Conservation (phyloP, 2,113 vertebrate species). For the Cinclus cinclus region DNA sequence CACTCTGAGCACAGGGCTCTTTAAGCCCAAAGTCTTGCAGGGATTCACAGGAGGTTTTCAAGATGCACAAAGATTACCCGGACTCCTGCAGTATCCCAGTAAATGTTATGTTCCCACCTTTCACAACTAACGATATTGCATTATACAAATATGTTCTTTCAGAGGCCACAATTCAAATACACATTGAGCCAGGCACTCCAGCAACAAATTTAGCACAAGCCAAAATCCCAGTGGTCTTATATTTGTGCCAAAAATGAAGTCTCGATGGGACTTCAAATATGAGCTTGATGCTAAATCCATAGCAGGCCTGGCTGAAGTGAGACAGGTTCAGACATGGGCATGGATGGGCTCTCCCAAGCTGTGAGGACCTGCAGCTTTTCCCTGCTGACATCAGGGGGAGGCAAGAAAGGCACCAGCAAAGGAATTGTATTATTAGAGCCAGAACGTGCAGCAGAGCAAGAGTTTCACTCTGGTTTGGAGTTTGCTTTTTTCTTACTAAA, state of each 20-base stretch:
- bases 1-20: neutral
- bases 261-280: accelerated
- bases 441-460: accelerated
- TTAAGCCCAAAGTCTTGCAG: neutral
- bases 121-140: neutral
- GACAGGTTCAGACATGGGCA: accelerated
- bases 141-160: neutral
- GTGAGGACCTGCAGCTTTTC: neutral
- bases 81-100: neutral
- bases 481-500: neutral
- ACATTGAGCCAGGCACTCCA: neutral
- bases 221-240: neutral
- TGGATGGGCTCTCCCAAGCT: accelerated
- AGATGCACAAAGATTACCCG: neutral
- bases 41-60: neutral
- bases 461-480: neutral
- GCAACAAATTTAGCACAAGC: neutral
- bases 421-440: neutral
- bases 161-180: neutral
- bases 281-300: neutral
- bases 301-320: neutral
- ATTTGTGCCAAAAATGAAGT: accelerated
- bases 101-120: neutral
- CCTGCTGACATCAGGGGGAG: neutral
- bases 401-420: neutral